These are phyloP conservation scores for Resseliella maxima DNA, from an alignment of 2,888 invertebrate genomes.

Conservation along the genomic window DNA sequence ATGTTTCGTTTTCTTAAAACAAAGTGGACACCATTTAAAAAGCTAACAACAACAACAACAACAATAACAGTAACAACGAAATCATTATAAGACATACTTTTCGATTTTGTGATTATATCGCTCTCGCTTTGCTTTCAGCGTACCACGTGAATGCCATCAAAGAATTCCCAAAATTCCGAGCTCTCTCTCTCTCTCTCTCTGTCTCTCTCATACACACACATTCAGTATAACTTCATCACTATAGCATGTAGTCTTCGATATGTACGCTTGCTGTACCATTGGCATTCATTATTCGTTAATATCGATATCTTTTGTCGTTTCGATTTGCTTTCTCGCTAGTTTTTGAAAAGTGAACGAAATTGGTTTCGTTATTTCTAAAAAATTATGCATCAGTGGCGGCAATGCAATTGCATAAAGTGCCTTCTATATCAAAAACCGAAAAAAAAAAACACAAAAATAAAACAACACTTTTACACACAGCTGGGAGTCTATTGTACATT, in stretches of 20 bases:
- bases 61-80: no score
- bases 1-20: background rate
- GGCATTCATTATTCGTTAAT: background rate
- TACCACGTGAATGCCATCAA: no score
- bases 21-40: background rate
- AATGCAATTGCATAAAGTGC: background rate
- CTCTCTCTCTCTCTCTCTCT: no score
- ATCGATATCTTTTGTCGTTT: background rate
- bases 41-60: background rate
- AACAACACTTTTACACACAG: background rate
- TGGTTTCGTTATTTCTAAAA: background rate
- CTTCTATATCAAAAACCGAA: background rate
- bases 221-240: no score
- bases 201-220: no score
- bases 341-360: background rate
- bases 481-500: background rate
- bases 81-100: no score
- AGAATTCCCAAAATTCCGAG: background rate
- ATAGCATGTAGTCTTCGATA: background rate
- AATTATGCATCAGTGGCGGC: background rate
- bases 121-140: no score
- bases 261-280: background rate
- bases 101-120: no score
- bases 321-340: background rate
- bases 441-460: no score